Conservation (phyloP, 1,140 invertebrate genomes). For the Probaryconus sp. region DNA sequence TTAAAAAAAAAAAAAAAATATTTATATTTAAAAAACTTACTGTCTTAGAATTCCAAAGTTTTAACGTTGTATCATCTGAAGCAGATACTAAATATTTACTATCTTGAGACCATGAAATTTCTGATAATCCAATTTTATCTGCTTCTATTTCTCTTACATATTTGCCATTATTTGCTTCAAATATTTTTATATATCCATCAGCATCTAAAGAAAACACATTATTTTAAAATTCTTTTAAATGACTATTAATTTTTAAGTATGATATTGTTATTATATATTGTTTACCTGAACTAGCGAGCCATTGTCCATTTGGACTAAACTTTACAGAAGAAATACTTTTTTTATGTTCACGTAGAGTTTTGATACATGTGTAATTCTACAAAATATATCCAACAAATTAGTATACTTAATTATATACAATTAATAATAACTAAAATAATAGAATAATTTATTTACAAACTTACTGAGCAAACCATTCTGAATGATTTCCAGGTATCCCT, state of each 20-base stretch:
- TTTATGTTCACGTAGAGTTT: conserved; percentile 97
- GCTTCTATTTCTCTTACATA: conserved; percentile 99
- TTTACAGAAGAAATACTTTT: conserved; percentile 99
- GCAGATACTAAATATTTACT: conserved; percentile 96
- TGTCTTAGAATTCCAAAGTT: conserved; percentile 98
- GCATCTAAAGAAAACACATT: conserved; percentile 81
- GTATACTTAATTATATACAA: too few relatives aligned
- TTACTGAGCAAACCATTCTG: too few relatives aligned
- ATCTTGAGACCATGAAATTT: conserved; percentile 99
- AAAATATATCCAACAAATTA: too few relatives aligned
- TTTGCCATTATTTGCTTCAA: conserved; percentile 99
- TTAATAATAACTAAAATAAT: too few relatives aligned
- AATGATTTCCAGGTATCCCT: too few relatives aligned
- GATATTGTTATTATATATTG: conserved; percentile 58
- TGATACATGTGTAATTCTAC: conserved; percentile 98
- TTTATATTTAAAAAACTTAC: conserved; percentile 77
- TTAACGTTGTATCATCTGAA: conserved; percentile 99
- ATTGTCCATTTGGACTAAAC: conserved; percentile 99
- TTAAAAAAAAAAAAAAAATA: conserved; percentile 25
- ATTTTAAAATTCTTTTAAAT: too few relatives aligned
- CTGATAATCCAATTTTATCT: conserved; percentile 98
- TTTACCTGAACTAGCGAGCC: conserved; percentile 98
- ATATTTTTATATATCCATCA: conserved; percentile 99
- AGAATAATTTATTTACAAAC: too few relatives aligned
- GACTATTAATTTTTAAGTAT: too few relatives aligned